Conservation (phyloP, 2,797 vertebrate genomes). For the Intellagama lesueurii region DNA sequence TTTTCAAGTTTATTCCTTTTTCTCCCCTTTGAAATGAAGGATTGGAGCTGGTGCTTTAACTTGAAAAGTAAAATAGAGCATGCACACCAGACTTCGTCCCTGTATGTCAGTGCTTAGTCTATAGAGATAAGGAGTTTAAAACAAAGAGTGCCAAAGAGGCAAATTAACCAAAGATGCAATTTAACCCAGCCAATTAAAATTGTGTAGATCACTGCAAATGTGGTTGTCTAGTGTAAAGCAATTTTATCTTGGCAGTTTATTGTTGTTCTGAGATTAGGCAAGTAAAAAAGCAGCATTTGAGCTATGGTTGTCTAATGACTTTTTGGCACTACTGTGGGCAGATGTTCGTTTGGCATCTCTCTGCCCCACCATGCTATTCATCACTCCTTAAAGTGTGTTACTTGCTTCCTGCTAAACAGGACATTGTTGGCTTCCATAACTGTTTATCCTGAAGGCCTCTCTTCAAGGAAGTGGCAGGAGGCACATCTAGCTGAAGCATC, state of each 20-base stretch:
- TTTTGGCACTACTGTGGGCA: not conserved
- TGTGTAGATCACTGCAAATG: not conserved
- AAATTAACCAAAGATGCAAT: not conserved
- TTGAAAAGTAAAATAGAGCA: not conserved
- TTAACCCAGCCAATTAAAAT: not conserved
- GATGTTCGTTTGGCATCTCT: constrained; percentile 51
- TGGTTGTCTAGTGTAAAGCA: constrained; percentile 44
- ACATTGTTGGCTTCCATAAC: constrained; percentile 51
- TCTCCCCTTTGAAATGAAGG: too few relatives aligned
- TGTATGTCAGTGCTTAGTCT: not conserved
- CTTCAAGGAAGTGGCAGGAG: constrained; percentile 31
- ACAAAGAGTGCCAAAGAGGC: not conserved
- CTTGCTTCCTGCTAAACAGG: constrained; percentile 48
- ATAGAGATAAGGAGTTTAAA: not conserved
- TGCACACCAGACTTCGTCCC: not conserved
- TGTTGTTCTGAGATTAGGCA: constrained; percentile 50
- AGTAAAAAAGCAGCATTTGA: constrained; percentile 36
- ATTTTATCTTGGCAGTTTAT: constrained; percentile 44
- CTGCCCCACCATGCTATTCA: constrained; percentile 23
- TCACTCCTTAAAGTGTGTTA: constrained; percentile 26
- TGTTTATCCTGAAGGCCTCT: constrained; percentile 40
- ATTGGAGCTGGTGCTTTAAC: not conserved
- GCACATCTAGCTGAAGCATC: constrained; percentile 28
- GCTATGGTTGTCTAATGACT: not conserved
- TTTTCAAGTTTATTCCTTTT: not conserved